phyloP scores from a whole-genome alignment of 92 coral and sea anemone species.

The Meandrina meandrites region DNA sequence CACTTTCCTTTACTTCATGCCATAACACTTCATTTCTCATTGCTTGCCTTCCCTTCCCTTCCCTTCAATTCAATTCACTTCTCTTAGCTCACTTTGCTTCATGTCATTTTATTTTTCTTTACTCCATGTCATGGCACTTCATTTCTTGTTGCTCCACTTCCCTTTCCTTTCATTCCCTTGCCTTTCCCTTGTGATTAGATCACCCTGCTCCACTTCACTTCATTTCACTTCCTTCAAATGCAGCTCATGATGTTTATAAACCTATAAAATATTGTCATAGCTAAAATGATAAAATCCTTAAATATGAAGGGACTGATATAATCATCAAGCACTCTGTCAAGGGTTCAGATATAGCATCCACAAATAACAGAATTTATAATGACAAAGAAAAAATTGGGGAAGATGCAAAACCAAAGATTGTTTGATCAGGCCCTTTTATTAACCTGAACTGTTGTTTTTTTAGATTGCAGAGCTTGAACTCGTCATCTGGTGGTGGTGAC shows the following conservation, averaged over 20 bases:
- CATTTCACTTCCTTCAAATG: neutral
- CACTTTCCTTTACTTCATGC: neutral
- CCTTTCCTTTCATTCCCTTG: neutral
- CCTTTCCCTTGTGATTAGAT: neutral
- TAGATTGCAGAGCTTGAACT: conserved; percentile 88
- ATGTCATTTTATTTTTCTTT: neutral
- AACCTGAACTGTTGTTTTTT: neutral
- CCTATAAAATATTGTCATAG: no score
- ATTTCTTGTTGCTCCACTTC: neutral
- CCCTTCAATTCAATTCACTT: neutral
- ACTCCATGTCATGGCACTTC: neutral
- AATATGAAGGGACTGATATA: neutral
- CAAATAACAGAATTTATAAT: neutral
- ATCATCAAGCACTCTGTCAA: neutral
- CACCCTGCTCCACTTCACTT: no score
- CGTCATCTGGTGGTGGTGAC: conserved; percentile 79
- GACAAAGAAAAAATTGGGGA: neutral
- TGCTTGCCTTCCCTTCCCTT: neutral
- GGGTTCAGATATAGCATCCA: neutral
- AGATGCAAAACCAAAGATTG: neutral
- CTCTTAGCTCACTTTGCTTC: neutral
- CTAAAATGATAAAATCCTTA: neutral
- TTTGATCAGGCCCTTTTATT: neutral
- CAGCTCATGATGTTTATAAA: no score
- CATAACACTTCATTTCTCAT: no score